Percentiles rank a stretch among this genome's conserved stretches.
Evolutionary conservation across 2,113 vertebrate species (phyloP).

Genomic region (Thymallus thymallus): DNA sequence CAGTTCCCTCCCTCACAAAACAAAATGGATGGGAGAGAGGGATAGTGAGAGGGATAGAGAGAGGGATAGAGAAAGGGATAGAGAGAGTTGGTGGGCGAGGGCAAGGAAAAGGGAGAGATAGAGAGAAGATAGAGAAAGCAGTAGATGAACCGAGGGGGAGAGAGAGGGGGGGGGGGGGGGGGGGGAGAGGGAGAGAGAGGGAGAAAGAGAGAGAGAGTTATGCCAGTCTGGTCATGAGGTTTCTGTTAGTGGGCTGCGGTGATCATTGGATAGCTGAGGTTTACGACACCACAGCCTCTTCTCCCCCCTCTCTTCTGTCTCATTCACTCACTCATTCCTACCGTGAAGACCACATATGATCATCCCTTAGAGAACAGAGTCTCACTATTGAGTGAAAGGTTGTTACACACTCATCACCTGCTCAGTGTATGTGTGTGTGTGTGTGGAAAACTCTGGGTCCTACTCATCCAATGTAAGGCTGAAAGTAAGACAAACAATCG

Average conservation of each 20-base stretch:
- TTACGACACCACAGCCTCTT: constrained; percentile 36
- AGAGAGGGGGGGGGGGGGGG: too few relatives aligned
- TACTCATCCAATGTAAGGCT: background rate
- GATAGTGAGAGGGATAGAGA: too few relatives aligned
- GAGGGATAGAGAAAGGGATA: too few relatives aligned
- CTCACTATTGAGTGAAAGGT: too few relatives aligned
- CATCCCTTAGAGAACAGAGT: background rate
- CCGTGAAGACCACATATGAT: background rate
- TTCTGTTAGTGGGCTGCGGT: constrained; percentile 60
- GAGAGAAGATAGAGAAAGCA: background rate
- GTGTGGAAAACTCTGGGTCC: constrained; percentile 4
- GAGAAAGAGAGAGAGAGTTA: constrained; percentile 24
- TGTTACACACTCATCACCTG: background rate
- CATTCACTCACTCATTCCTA: constrained; percentile 54
- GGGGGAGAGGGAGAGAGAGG: background rate
- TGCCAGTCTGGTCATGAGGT: constrained; percentile 45
- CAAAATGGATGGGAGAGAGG: too few relatives aligned
- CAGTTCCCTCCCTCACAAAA: too few relatives aligned
- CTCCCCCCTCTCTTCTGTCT: constrained; percentile 28
- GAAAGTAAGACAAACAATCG: too few relatives aligned
- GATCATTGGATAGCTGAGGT: constrained; percentile 48
- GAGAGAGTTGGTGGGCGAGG: too few relatives aligned
- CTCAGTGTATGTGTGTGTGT: too few relatives aligned
- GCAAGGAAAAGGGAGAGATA: too few relatives aligned
- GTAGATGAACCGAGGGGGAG: constrained; percentile 15